Percentiles rank a stretch among this genome's conserved stretches.
phyloP scores from a whole-genome alignment of 2,797 vertebrate species.

The Smutsia temminckii region DNA sequence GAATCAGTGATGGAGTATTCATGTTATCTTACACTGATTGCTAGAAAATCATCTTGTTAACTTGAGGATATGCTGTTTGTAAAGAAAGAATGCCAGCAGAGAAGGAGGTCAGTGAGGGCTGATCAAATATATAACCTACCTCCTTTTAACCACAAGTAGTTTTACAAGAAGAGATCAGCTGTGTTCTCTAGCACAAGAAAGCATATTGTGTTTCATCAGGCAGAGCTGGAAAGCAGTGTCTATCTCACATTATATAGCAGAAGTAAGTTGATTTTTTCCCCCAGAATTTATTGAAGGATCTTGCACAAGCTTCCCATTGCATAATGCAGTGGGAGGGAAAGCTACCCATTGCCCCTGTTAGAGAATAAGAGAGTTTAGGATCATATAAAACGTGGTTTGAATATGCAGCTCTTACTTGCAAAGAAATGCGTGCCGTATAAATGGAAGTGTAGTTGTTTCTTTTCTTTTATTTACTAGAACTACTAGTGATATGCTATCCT shows the following conservation, averaged over 20 bases:
- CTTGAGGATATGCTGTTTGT: background rate
- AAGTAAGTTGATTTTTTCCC: background rate
- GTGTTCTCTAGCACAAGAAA: conserved; percentile 68
- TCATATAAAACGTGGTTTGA: background rate
- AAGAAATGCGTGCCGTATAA: background rate
- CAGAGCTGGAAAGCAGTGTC: conserved; percentile 60
- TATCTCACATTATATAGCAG: conserved; percentile 65
- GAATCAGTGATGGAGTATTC: background rate
- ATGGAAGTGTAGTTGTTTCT: background rate
- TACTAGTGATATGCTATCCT: background rate
- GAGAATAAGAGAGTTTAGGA: background rate
- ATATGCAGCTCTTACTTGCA: background rate
- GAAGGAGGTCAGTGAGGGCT: background rate
- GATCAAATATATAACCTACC: background rate
- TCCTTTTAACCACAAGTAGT: background rate
- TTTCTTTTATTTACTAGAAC: conserved; percentile 26
- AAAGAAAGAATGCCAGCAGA: background rate
- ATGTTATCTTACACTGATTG: background rate
- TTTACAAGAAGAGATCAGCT: conserved; percentile 49
- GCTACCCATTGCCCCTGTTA: background rate
- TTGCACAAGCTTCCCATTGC: background rate
- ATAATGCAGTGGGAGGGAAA: background rate
- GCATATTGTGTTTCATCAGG: conserved; percentile 64
- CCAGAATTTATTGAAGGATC: background rate
- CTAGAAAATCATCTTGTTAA: background rate